Evolutionary conservation across 2,113 vertebrate genomes (phyloP).

Genomic region (Bathybates hornii): DNA sequence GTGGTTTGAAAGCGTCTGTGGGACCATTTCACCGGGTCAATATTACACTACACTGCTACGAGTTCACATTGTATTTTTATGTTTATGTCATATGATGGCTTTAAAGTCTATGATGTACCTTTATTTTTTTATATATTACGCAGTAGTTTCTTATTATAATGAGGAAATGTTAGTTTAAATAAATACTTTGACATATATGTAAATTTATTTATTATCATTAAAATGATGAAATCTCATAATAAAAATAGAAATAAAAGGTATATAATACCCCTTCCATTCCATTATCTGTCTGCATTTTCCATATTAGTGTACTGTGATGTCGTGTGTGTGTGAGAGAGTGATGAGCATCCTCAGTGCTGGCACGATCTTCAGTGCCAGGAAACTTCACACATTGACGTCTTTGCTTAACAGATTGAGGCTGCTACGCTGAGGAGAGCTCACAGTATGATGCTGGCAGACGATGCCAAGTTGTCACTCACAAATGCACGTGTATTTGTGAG

Average conservation of each 20-base stretch:
- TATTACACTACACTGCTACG: not conserved
- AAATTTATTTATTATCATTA: not conserved
- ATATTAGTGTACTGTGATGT: not conserved
- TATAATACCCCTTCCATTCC: not conserved
- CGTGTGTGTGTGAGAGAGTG: not conserved
- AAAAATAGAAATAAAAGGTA: not conserved
- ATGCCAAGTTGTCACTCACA: slow-evolving; percentile 24
- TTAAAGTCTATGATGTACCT: not conserved
- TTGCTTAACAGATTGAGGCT: slow-evolving; percentile 45
- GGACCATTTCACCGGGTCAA: rapidly evolving
- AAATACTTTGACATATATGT: not conserved
- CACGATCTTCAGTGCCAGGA: slow-evolving; percentile 1
- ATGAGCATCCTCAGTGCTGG: not conserved
- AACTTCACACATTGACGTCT: slow-evolving; percentile 59
- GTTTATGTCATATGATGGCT: not conserved
- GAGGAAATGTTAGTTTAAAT: not conserved
- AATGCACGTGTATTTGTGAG: not conserved
- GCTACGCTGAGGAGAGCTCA: not conserved
- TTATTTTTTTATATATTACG: not conserved
- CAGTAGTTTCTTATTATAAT: not conserved
- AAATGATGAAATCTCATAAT: not conserved
- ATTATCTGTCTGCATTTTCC: not conserved
- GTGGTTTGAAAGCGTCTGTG: rapidly evolving
- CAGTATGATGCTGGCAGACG: not conserved
- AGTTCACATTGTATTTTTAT: not conserved